Evolutionary conservation across 2,797 vertebrate species (phyloP), one percentile per base, ranked within the genome.

Genomic region (Mallotus villosus): DNA sequence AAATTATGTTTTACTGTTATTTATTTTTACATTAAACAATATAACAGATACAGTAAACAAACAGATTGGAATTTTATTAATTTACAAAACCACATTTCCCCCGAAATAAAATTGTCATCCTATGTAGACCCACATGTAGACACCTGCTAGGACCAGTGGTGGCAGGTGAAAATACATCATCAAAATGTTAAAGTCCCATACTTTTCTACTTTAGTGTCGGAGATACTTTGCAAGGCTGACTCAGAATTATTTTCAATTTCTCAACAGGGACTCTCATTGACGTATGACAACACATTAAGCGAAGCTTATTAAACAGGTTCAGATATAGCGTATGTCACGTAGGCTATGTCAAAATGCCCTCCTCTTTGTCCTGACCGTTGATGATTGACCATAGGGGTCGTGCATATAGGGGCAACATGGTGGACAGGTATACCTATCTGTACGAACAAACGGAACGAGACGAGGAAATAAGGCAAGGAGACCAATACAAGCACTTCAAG

Each of bases 41-140:
- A n/a, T 55, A n/a, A 55, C 51, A n/a, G 7, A 17, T 17, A 17
- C 16, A 73, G 74, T 66, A 72, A 58, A 90, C 82, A 86, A 75
- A 85, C 41, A 82, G 71, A 88, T 60, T 69, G 25, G 25, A 78
- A 53, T 81, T 76, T 82, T 72, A 75, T 77, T 75, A 79, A 86
- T 92, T 41, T 85, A 90, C 81, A 90, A 88, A 92, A 85, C 70
- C 70, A 65, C 4, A 81, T 78, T 46, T 46, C 12, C 41, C 41
- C 68, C 16, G 65, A 78, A 70, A 77, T 19, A 74, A 83, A 84
- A 82, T 74, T 80, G 70, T 21, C 11, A 66, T 83, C 71, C 74
- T 75, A 85, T 89, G 73, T 84, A 89, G 75, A 84, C 41, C 9
- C 41, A 46, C 41, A 46, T 78, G 74, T 51, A 53, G 67, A 82